Conservation (phyloP, 2,113 vertebrate species). For the Willisornis vidua region DNA sequence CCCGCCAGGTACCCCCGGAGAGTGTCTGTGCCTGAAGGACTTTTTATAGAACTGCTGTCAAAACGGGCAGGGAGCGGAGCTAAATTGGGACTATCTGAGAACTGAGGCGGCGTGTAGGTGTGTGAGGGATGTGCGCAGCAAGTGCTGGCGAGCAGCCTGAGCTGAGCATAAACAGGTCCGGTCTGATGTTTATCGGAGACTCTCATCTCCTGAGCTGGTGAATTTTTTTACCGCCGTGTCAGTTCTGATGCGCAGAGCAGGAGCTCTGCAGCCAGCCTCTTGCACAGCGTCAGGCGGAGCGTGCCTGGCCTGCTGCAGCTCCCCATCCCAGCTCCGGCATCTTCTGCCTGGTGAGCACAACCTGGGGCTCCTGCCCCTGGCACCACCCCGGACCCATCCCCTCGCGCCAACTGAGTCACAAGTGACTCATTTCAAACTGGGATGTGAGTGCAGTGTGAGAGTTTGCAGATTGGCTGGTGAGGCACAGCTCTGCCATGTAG, state of each 20-base stretch:
- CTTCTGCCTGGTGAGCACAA: neutral
- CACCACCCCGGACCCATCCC: neutral
- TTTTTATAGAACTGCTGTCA: neutral
- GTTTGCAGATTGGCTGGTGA: slow-evolving; percentile 64
- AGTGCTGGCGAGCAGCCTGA: neutral
- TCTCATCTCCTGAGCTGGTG: neutral
- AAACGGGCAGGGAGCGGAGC: neutral
- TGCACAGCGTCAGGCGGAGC: neutral
- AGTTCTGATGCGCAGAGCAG: neutral
- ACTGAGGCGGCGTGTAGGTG: neutral
- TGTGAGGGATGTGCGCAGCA: neutral
- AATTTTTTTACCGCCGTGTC: neutral
- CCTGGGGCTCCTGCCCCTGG: neutral
- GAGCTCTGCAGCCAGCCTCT: neutral
- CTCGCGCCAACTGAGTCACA: slow-evolving; percentile 63
- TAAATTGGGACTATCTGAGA: neutral
- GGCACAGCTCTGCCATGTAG: slow-evolving; percentile 66
- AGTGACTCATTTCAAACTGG: slow-evolving; percentile 66
- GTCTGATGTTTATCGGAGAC: neutral
- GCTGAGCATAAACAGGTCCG: neutral
- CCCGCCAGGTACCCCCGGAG: neutral
- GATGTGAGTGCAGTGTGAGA: slow-evolving; percentile 30
- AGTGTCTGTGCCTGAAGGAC: neutral
- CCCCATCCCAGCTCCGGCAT: neutral
- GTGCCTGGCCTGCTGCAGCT: neutral